Conservation (phyloP, 2,113 vertebrate genomes). For the Perognathus longimembris region DNA sequence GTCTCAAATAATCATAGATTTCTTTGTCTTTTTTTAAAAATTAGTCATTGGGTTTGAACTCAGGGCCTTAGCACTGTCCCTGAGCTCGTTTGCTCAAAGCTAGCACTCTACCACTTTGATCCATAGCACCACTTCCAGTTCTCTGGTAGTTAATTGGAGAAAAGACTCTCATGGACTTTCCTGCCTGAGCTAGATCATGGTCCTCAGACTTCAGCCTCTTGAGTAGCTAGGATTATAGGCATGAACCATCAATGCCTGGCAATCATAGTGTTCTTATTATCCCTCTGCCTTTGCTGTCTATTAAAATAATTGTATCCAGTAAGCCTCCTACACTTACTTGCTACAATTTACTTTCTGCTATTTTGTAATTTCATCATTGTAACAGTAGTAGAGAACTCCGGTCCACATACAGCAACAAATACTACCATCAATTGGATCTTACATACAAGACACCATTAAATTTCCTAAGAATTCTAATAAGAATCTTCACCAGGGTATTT, state of each 20-base stretch:
- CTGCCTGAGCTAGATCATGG: no score
- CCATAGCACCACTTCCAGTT: no score
- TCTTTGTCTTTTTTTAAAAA: no score
- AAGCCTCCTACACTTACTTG: neutral
- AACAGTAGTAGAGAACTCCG: neutral
- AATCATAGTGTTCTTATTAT: neutral
- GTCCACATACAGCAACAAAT: neutral
- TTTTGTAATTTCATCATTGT: neutral
- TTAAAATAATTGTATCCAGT: neutral
- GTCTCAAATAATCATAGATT: neutral
- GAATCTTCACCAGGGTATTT: neutral
- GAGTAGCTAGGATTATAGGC: no score
- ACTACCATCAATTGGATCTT: neutral
- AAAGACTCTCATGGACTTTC: no score
- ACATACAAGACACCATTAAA: neutral
- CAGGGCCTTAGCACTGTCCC: no score
- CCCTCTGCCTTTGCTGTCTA: neutral
- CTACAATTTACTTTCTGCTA: neutral
- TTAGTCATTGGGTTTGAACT: no score
- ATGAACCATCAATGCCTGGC: no score
- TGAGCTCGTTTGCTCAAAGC: no score
- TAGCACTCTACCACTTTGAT: no score
- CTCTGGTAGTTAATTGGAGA: no score
- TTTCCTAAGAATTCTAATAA: neutral
- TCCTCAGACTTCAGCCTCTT: no score